Conservation (phyloP, 2,113 vertebrate species). For the Lontra canadensis region DNA sequence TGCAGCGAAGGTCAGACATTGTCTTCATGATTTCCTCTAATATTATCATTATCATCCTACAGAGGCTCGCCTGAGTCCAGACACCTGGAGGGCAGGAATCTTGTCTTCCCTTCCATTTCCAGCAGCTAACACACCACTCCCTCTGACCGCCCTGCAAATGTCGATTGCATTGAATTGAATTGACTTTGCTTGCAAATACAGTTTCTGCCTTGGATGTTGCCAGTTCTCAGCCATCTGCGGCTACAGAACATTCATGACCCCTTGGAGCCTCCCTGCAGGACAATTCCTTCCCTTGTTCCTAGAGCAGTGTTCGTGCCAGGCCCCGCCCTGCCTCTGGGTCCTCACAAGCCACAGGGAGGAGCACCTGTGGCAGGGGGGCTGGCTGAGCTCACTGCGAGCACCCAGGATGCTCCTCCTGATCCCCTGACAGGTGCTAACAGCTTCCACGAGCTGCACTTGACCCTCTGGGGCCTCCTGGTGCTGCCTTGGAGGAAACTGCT, state of each 20-base stretch:
- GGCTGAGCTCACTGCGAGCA: background rate
- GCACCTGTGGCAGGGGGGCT: background rate
- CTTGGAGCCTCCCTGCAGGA: background rate
- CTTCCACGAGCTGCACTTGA: fast-evolving
- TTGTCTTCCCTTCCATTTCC: background rate
- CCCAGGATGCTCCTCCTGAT: background rate
- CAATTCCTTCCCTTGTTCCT: background rate
- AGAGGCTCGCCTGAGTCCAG: background rate
- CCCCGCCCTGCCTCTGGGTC: background rate
- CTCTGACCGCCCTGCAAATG: background rate
- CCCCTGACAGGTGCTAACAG: fast-evolving
- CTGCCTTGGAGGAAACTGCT: background rate
- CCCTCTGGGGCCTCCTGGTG: background rate
- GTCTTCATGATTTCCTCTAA: background rate
- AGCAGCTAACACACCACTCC: fast-evolving
- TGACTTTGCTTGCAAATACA: background rate
- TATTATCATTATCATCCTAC: background rate
- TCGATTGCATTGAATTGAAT: background rate
- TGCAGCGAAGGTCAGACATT: background rate
- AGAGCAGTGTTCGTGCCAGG: no score
- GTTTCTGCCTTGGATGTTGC: background rate
- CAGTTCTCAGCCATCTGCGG: background rate
- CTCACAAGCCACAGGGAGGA: background rate
- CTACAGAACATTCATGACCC: background rate
- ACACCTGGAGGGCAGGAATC: background rate